phyloP scores from a whole-genome alignment of 2,113 vertebrate genomes.

The Rynchops niger region DNA sequence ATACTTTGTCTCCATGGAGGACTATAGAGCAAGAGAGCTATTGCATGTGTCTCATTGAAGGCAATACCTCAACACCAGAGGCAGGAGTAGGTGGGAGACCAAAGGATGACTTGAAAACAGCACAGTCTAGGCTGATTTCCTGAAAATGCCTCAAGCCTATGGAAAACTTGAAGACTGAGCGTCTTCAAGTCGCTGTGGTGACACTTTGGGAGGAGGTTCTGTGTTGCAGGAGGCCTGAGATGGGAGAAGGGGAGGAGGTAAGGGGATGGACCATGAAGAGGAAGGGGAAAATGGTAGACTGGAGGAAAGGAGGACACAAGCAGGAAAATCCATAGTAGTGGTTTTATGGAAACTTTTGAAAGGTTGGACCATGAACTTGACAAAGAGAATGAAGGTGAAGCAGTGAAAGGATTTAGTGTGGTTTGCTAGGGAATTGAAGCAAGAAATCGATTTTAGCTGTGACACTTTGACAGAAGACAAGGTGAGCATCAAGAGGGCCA shows the following conservation, averaged over 20 bases:
- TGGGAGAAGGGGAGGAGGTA: not conserved
- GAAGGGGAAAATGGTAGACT: not conserved
- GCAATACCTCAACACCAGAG: not conserved
- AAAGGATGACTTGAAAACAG: not conserved
- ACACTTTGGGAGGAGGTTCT: not conserved
- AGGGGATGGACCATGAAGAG: not conserved
- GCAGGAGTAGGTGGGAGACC: not conserved
- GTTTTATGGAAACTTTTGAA: slow-evolving; percentile 4
- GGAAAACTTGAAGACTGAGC: not conserved
- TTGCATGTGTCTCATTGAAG: not conserved
- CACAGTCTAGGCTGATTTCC: not conserved
- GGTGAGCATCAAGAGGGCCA: not conserved
- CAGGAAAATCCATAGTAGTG: not conserved
- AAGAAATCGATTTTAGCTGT: slow-evolving; percentile 12
- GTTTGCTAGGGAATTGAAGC: not conserved
- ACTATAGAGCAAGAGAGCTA: not conserved
- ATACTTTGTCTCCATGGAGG: not conserved
- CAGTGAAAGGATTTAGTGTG: not conserved
- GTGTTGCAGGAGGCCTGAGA: not conserved
- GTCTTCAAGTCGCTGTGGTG: not conserved
- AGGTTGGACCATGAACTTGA: not conserved
- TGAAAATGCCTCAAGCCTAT: not conserved
- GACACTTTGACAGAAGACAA: slow-evolving; percentile 26
- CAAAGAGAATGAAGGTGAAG: not conserved
- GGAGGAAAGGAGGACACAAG: not conserved